These are phyloP conservation scores for Tanaodytes sp. DNA, from an alignment of 2,888 invertebrate genomes.

Conservation along the genomic window DNA sequence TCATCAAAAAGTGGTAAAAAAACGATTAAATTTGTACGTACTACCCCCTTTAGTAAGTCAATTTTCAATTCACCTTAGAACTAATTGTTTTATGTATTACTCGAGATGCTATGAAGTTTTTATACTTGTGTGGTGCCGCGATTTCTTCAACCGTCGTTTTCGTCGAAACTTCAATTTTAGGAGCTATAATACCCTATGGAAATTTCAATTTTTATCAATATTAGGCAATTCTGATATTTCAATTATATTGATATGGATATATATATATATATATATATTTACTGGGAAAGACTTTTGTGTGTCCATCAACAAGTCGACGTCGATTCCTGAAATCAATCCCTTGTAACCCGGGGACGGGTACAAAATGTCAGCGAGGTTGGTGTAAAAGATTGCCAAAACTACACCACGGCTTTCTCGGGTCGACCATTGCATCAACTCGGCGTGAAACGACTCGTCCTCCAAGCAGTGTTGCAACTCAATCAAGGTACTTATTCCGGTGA, in stretches of 20 bases:
- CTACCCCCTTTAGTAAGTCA: background rate
- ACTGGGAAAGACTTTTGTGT: slow-evolving; percentile 80
- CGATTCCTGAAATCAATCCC: slow-evolving; percentile 76
- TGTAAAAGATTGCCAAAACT: slow-evolving; percentile 79
- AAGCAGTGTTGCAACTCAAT: slow-evolving; percentile 73
- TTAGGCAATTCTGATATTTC: too few relatives aligned
- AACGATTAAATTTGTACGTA: background rate
- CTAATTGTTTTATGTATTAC: slow-evolving; percentile 71
- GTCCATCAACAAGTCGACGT: slow-evolving; percentile 81
- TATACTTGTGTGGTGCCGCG: slow-evolving; percentile 58
- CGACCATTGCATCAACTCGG: slow-evolving; percentile 79
- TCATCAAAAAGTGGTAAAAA: background rate
- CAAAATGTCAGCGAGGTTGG: slow-evolving; percentile 78
- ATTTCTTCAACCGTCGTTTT: slow-evolving; percentile 80
- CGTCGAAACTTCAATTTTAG: slow-evolving; percentile 81
- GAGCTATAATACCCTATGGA: slow-evolving; percentile 82
- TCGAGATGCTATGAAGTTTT: slow-evolving; percentile 54
- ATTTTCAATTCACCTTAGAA: slow-evolving; percentile 64
- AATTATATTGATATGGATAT: too few relatives aligned
- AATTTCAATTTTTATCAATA: too few relatives aligned
- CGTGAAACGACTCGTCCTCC: slow-evolving; percentile 78
- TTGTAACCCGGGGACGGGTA: slow-evolving; percentile 77
- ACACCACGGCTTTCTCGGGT: slow-evolving; percentile 69
- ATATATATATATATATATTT: too few relatives aligned
- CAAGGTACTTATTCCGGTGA: slow-evolving; percentile 71